phyloP scores from a whole-genome alignment of 2,888 invertebrate genomes.

The Synanthedon vespiformis region DNA sequence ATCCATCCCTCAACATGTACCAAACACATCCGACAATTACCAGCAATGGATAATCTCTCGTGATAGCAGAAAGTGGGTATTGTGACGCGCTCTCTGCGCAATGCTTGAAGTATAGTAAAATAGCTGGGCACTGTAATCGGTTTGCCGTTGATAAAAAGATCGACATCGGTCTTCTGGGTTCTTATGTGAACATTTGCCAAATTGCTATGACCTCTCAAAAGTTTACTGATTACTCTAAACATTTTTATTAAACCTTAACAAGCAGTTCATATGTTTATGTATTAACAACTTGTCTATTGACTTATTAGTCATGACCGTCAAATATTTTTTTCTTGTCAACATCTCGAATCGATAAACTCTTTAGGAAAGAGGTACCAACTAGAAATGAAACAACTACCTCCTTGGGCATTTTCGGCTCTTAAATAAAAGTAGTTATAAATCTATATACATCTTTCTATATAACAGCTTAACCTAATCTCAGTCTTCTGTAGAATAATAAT shows the following conservation, averaged over 20 bases:
- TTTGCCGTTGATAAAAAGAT: constrained; percentile 95
- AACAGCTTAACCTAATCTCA: no score
- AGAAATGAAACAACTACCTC: no score
- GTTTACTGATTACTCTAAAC: neutral
- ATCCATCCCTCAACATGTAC: constrained; percentile 96
- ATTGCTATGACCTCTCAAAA: neutral
- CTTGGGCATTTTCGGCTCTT: no score
- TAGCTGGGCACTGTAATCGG: constrained; percentile 91
- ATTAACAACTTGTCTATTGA: no score
- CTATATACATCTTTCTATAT: no score
- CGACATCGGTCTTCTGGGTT: constrained; percentile 43
- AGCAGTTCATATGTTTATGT: no score
- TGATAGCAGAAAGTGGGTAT: constrained; percentile 98
- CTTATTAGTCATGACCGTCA: no score
- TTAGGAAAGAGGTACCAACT: no score
- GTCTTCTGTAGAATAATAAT: no score
- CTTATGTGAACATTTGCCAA: constrained; percentile 14
- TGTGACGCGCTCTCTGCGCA: constrained; percentile 30
- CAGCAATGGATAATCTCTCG: constrained; percentile 96
- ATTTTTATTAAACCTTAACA: neutral
- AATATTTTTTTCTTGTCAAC: no score
- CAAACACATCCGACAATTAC: constrained; percentile 99
- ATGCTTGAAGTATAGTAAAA: constrained; percentile 87
- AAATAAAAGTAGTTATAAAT: no score
- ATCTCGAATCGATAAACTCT: no score